Evolutionary conservation across 2,113 vertebrate species (phyloP).

Genomic region (Deroptyus accipitrinus): DNA sequence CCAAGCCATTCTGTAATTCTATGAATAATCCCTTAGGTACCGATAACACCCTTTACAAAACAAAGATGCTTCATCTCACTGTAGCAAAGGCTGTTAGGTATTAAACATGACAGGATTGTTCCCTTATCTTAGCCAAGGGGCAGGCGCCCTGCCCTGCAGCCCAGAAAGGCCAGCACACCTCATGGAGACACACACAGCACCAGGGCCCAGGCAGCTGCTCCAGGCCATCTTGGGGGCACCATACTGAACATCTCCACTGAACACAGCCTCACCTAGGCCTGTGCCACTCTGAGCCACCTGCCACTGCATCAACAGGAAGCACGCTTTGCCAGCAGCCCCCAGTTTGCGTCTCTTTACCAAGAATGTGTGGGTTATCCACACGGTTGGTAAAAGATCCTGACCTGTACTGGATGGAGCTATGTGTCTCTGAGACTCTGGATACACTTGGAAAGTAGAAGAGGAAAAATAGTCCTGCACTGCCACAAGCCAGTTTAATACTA

Average conservation of each 20-base stretch:
- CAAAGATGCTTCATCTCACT: fast-evolving
- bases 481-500: background rate
- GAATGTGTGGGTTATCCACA: fast-evolving
- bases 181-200: too few relatives aligned
- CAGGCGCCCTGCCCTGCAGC: background rate
- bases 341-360: background rate
- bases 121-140: background rate
- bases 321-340: background rate
- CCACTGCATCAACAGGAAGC: background rate
- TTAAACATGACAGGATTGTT: background rate
- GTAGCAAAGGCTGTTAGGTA: background rate
- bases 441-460: background rate
- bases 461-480: fast-evolving
- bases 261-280: fast-evolving
- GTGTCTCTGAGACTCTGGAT: background rate
- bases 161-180: background rate
- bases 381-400: background rate
- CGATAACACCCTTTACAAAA: background rate
- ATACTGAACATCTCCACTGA: background rate
- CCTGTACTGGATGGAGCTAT: background rate
- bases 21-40: background rate
- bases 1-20: background rate
- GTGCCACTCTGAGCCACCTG: background rate
- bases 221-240: background rate
- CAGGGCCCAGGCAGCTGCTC: fast-evolving